Evolutionary conservation across 1,140 invertebrate species (phyloP), one percentile per base, ranked within the genome.

Genomic region (Pentalonia nigronervosa): DNA sequence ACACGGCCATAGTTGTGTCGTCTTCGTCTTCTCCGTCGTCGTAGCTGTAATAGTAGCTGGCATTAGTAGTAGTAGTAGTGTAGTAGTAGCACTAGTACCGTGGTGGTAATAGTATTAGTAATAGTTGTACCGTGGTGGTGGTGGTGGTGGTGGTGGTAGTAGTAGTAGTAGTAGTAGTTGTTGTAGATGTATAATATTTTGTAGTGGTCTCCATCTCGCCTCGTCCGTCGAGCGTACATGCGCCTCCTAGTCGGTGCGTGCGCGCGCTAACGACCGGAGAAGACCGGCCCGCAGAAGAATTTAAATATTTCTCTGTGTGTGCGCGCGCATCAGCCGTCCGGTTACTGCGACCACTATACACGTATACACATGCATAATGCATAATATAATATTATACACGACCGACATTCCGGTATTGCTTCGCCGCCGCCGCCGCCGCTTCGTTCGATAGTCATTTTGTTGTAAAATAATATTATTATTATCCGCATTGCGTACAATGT

Each of bases 331-430:
- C 86, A n/a, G 48, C 20, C 87, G 48, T 34, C 48, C 87, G 87
- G 87, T 53, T 53, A 89, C 48, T 11, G 45, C 86, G 47, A 56
- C n/a, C n/a, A 36, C 50, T 83, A 83, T n/a, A 87, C 21, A 48
- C 7, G 21, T 2, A 8, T 23, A 2, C 23, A 6, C 6, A n/a
- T 87, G 21, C 7, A 41, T 84, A 84, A 84, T 45, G 23, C 23
- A 84, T 25, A 84, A 84, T 84, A 84, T 84, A 41, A 84, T 84
- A 84, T 25, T 84, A 34, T 34, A 89, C 87, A 56, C 88, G 88
- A 89, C 50, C 50, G 36, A 89, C 88, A 89, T 89, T 89, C 88
- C 88, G 88, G 88, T 89, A 89, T 89, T 89, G 88, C 34, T 89
- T 50, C 50, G 50, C 88, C 88, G 50, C 50, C 50, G 34, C 88